Base-by-base conservation (phyloP, 2,888 invertebrate genomes). In the Lypha dubia region DNA sequence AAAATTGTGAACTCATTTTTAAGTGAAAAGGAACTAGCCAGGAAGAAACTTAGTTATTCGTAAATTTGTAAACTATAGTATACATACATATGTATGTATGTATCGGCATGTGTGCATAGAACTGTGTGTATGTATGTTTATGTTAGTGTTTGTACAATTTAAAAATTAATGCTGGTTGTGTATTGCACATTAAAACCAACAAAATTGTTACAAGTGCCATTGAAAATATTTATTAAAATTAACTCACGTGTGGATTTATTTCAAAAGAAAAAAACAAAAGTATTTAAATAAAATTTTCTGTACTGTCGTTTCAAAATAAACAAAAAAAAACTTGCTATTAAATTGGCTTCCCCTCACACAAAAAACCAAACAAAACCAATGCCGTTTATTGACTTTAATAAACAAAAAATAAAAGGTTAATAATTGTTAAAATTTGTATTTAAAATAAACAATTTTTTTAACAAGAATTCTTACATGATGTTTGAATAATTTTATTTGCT, bases 311-410 rank as follows among this genome's bases (percentile, higher is more conserved):
- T 51, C 28, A 32, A 44, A 58, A 62, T 17, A 41, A 20, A 17
- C 7, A 28, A 44, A 20, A 17, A 3, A 28, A 44, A 53, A 51
- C 15, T 35, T 15, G 15, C 38, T 53, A 17, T 22, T 38, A 49
- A 41, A 63, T 28, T n/a, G 35, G 22, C n/a, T 24, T 3, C 13
- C 15, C 4, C 44, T 24, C 3, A 24, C 1, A 56, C 28, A 56
- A 22, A 56, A 32, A n/a, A 9, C 0, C 46, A 65, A 17, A 28
- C 46, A 32, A 58, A 56, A 11, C 60, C 75, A 84, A 84, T 84
- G 76, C 17, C 84, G 84, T 84, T 84, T 77, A 76, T 84, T 76
- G 80, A 84, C 84, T 80, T 80, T 51, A 49, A 41, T 62, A 56
- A 44, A 35, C 17, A 53, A 38, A 71, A 41, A 46, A 53, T 24